Percentiles rank a stretch among this genome's conserved stretches.
These are phyloP conservation scores for Bradypus variegatus DNA, from an alignment of 2,797 vertebrate species.

Conservation along the genomic window DNA sequence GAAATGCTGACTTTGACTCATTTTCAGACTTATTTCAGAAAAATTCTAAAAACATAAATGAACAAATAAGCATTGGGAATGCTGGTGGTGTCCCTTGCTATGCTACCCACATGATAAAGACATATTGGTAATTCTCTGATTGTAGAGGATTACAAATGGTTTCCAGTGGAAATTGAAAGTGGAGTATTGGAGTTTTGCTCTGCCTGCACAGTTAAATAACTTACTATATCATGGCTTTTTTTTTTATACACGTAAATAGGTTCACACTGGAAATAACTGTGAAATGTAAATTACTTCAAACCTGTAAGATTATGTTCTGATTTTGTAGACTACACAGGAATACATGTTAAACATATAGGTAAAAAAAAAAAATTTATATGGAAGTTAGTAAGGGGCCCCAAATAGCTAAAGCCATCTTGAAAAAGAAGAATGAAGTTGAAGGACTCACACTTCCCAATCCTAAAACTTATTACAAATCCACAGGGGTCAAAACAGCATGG, in stretches of 20 bases:
- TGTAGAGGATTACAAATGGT: not conserved
- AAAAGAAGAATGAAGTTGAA: no score
- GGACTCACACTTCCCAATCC: no score
- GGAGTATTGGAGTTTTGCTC: constrained; percentile 10
- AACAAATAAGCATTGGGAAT: not conserved
- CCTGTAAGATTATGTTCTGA: not conserved
- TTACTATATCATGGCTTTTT: no score
- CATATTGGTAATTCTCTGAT: not conserved
- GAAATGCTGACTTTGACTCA: constrained; percentile 48
- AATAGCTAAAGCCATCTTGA: no score
- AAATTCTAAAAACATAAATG: not conserved
- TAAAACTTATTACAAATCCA: no score
- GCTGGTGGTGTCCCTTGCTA: not conserved
- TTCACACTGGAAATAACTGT: not conserved
- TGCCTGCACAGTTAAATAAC: no score
- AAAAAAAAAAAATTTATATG: no score
- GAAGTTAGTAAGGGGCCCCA: no score
- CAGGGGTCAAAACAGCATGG: no score
- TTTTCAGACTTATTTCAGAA: constrained; percentile 30
- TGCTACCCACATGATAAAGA: not conserved
- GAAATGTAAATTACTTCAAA: not conserved
- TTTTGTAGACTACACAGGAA: not conserved
- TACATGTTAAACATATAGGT: not conserved
- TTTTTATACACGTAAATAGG: not conserved
- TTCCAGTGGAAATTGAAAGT: constrained; percentile 29